Evolutionary conservation across 2,113 vertebrate genomes (phyloP).

Genomic region (Tetrao urogallus): DNA sequence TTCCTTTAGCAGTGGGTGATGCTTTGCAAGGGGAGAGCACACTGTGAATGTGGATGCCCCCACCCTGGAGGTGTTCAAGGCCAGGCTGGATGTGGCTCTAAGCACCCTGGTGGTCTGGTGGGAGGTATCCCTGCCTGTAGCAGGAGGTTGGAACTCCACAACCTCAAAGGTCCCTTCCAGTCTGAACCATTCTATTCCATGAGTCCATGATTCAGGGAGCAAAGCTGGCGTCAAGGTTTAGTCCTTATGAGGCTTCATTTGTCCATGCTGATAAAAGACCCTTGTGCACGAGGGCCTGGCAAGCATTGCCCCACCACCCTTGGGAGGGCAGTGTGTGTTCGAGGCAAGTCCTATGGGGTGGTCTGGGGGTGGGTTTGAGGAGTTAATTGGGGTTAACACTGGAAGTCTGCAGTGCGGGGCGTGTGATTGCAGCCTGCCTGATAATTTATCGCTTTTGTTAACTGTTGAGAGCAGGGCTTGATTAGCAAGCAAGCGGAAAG

Average conservation of each 20-base stretch:
- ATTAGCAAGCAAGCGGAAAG: accelerated
- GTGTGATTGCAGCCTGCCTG: not conserved
- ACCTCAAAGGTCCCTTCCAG: no score
- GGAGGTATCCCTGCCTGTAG: no score
- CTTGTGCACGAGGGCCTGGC: not conserved
- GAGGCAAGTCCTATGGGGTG: not conserved
- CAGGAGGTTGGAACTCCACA: no score
- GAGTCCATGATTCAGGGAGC: not conserved
- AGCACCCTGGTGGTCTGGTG: no score
- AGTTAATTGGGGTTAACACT: accelerated
- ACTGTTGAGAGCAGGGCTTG: not conserved
- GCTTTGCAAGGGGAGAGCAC: not conserved
- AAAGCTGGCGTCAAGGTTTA: not conserved
- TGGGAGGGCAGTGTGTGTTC: not conserved
- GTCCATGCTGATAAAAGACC: not conserved
- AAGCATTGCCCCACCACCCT: not conserved
- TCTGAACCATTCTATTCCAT: no score
- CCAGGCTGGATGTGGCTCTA: no score
- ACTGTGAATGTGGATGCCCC: no score
- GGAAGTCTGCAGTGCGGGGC: accelerated
- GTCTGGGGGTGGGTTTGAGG: accelerated
- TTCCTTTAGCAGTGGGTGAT: not conserved
- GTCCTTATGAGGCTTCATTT: not conserved
- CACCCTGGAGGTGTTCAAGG: no score
- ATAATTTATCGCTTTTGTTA: not conserved